Base-by-base conservation (phyloP, 2,888 invertebrate species). In the Andricus quercusramuli region DNA sequence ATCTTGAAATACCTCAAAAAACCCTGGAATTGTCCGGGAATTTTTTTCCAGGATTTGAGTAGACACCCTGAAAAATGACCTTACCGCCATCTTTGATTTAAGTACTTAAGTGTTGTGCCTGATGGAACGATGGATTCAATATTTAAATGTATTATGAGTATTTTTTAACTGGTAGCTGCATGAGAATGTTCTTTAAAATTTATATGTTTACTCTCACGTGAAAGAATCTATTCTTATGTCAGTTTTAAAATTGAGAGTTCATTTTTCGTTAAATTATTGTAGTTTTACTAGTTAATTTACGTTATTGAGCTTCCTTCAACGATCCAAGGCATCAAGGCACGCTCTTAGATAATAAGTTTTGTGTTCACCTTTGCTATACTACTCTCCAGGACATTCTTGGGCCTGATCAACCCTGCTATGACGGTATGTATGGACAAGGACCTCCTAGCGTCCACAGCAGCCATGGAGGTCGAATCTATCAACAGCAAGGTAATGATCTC, bases 381-480 rank as follows among this genome's bases (percentile, higher is more conserved):
- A 89, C 90, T 92, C 90, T 91, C 88, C 92, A 97, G 97, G 98
- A 97, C 93, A 97, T 97, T 96, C 95, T 97, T 93, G 96, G 96
- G 92, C 96, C 97, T 90, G 98, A 98, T 93, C 98, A 98, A 94
- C 96, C 97, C 91, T 41, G 41, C 41, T 98, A 97, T 94, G 98
- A 98, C 93, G 97, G 97, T 93, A 96, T 98, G 95, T 98, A 98
- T 94, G 96, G 96, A 92, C 98, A 98, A 93, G 96, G 98, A 92
- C 97, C 97, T 89, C 97, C 97, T 89, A 96, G 96, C 93, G 96
- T 96, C 92, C 96, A 96, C 94, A 96, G 96, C 94, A 96, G 96
- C 91, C 96, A 96, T 89, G 95, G 96, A 90, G 95, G 96, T 90
- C 95, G 96, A 92, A 94, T 95, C 89, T 97, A 97, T 94, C 97